Evolutionary conservation across 2,797 vertebrate genomes (phyloP), one percentile per base, ranked within the genome.

Genomic region (Notoglanidium macrostoma): DNA sequence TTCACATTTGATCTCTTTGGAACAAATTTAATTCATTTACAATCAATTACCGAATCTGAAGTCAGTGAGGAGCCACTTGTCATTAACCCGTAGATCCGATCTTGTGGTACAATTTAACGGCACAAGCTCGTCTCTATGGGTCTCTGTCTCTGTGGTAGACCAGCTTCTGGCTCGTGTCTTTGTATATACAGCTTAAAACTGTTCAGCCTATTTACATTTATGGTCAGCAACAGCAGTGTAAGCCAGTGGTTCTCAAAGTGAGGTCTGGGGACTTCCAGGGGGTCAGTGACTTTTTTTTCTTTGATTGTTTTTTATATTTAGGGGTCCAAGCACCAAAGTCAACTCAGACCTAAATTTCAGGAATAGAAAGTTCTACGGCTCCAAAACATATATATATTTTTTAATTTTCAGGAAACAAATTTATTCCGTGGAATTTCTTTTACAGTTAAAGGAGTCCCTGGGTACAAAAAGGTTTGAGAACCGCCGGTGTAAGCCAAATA

Each of bases 21-120:
- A 74, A 51, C 44, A 49, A 35, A 9, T 73, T 70, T 73, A 11
- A 11, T 54, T 40, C 7, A 15, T 76, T 78, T 35, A 5, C 17
- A 57, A 23, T 78, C 29, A 32, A 5, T 44, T 80, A 59, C 14
- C 10, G 3, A 80, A 78, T 83, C 15, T 26, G 61, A 84, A 54
- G 63, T 87, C 87, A 88, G n/a, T 23, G 82, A 83, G 78, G 81
- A 93, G 93, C 98, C 98, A 96, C 93, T 95, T 97, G 97, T 96
- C 98, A 98, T 97, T 97, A 99, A 99, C 98, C 98, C 98, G 98
- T 99, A 99, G 98, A 99, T 99, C 98, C 98, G 98, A 99, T 99
- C 98, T 99, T 99, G 98, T 99, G 98, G 96, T 97, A 94, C 44
- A 96, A 96, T 96, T 93, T 93, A 96, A 5, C 94, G 92, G 92